Conservation (phyloP, 2,113 vertebrate genomes). For the Pelvicachromis taeniatus region DNA sequence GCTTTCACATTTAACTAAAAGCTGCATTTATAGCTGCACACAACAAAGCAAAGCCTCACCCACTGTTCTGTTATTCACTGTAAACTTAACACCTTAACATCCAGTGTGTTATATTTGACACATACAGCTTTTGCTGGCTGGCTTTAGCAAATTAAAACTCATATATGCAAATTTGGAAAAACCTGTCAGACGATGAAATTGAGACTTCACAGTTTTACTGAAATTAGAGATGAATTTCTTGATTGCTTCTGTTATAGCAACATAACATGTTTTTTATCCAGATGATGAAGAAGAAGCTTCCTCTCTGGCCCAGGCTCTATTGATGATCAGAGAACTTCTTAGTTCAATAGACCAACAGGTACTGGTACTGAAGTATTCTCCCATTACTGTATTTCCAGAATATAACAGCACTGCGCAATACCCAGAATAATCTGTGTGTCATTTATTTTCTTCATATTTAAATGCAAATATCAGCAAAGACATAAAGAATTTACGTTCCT, state of each 20-base stretch:
- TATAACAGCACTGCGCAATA: background rate
- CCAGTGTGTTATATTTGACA: background rate
- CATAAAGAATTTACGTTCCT: background rate
- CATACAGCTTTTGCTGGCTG: background rate
- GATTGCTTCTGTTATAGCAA: background rate
- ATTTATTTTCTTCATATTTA: background rate
- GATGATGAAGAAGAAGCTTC: slow-evolving; percentile 79
- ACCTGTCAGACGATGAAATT: background rate
- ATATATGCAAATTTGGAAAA: background rate
- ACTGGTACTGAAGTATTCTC: slow-evolving; percentile 44
- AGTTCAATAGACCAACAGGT: slow-evolving; percentile 85
- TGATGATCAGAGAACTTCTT: slow-evolving; percentile 79
- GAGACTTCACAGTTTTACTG: background rate
- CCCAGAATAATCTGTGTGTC: background rate
- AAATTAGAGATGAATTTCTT: background rate
- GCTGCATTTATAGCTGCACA: background rate
- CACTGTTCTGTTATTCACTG: background rate
- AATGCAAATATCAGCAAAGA: background rate
- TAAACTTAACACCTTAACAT: background rate
- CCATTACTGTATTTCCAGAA: background rate
- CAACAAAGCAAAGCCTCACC: background rate
- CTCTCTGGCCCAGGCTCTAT: slow-evolving; percentile 71
- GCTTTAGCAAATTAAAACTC: background rate
- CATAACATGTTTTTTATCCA: slow-evolving; percentile 21
- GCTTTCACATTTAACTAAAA: background rate